A percentile compares a stretch with the other conserved stretches of the same genome.
Conservation (phyloP, 2,888 invertebrate genomes). For the Drosophila neutralis region DNA sequence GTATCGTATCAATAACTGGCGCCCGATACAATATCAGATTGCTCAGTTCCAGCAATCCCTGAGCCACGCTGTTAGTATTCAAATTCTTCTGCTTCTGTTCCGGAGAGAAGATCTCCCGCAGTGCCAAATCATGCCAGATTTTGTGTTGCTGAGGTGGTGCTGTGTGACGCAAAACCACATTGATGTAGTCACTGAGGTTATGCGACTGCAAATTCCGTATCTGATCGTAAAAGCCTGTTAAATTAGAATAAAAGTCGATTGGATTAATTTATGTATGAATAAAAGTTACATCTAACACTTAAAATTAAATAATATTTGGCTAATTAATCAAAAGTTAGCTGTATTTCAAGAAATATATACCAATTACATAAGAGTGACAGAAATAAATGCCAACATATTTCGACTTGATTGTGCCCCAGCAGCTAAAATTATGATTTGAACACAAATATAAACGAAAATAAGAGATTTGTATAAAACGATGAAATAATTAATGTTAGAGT, state of each 20-base stretch:
- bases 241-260: not conserved
- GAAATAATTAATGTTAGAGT: not conserved
- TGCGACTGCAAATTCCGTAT: constrained; percentile 63
- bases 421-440: not conserved
- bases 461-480: not conserved
- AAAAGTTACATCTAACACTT: not conserved
- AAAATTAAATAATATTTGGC: not conserved
- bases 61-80: constrained; percentile 53
- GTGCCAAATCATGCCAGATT: constrained; percentile 79
- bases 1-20: constrained; percentile 80
- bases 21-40: constrained; percentile 82
- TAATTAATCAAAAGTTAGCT: not conserved
- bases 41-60: constrained; percentile 80
- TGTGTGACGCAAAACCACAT: constrained; percentile 78
- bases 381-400: not conserved
- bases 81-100: constrained; percentile 56
- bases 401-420: not conserved
- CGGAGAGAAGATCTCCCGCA: constrained; percentile 75
- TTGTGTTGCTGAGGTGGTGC: constrained; percentile 71
- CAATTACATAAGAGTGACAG: not conserved
- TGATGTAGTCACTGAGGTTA: constrained; percentile 81
- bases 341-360: not conserved
- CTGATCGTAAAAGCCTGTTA: constrained; percentile 77
- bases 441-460: not conserved
- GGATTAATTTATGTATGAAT: not conserved